Evolutionary conservation across 2,797 vertebrate genomes (phyloP).

Genomic region (Aldrovandia affinis): DNA sequence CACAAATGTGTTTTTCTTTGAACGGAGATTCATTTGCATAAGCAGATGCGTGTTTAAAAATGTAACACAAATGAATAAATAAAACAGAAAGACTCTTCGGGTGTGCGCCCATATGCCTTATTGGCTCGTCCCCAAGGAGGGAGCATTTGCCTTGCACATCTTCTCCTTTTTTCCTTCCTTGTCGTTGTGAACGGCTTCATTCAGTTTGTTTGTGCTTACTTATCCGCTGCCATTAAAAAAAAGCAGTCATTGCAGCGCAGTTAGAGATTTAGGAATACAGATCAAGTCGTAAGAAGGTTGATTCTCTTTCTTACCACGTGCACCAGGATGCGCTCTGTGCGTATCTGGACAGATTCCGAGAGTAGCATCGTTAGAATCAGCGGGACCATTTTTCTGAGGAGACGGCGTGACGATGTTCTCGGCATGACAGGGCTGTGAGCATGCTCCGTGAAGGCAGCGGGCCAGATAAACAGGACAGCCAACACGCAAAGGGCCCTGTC

Average conservation of each 20-base stretch:
- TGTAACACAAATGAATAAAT: conserved; percentile 11
- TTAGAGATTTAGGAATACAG: background rate
- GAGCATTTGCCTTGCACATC: background rate
- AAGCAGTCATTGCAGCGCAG: background rate
- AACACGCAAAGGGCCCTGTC: background rate
- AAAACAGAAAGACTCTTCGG: background rate
- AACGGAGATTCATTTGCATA: background rate
- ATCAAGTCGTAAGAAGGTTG: background rate
- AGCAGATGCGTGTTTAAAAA: conserved; percentile 1
- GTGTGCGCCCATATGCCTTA: background rate
- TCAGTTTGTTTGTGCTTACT: background rate
- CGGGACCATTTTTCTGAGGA: background rate
- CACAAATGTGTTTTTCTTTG: background rate
- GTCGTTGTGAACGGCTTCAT: background rate
- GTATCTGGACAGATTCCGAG: conserved; percentile 3
- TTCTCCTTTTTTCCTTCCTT: background rate
- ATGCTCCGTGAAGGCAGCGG: background rate
- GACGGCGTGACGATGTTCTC: background rate
- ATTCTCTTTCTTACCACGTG: background rate
- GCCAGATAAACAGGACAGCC: background rate
- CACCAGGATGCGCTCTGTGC: background rate
- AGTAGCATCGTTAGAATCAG: background rate
- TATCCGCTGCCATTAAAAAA: background rate
- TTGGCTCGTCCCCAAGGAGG: background rate
- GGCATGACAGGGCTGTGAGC: background rate